Evolutionary conservation across 1,140 invertebrate genomes (phyloP), one percentile per base, ranked within the genome.

Genomic region (Papilio helenus): DNA sequence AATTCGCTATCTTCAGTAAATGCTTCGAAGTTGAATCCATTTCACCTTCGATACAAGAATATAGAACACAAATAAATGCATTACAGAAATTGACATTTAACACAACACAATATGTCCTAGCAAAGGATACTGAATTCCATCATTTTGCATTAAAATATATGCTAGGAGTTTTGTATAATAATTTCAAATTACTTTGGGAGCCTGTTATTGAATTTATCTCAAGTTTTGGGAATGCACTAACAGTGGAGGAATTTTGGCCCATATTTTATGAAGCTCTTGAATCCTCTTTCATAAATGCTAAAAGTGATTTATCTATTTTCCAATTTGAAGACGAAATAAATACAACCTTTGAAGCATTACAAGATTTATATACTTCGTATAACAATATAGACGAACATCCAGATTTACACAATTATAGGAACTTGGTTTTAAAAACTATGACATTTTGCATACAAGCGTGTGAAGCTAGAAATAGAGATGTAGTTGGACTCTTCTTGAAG

Each of bases 141-240:
- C 94, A 95, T 83, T 95, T 96, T 87, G 96, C 97, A 0, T 86
- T 99, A 3, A 95, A 96, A 76, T 98, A 97, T 88, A 95, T 99
- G 79, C 95, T 99, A 9, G 98, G 98, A 9, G 95, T 96, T 80
- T 92, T 99, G 3, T 98, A 97, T 90, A 94, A 97, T 3, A 99
- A 99, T 89, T 99, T 99, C 83, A 97, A 97, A 85, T 93, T 98
- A 26, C 86, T 99, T 0, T 99, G 98, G 98, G 96, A 97, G 71
- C 97, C 98, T n/a, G 94, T 97, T 0, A 93, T 95, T 9, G 96
- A 97, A 85, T 95, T 98, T 23, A 96, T 99, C 76, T 94, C 96
- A 3, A 95, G 96, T 9, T 97, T 97, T 88, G 97, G 97, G 0
- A 95, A 95, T 83, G 94, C 95, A 1, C 95, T 98, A 87, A 89